Conservation (phyloP, 1,140 invertebrate genomes). For the Mactra quadrangularis region DNA sequence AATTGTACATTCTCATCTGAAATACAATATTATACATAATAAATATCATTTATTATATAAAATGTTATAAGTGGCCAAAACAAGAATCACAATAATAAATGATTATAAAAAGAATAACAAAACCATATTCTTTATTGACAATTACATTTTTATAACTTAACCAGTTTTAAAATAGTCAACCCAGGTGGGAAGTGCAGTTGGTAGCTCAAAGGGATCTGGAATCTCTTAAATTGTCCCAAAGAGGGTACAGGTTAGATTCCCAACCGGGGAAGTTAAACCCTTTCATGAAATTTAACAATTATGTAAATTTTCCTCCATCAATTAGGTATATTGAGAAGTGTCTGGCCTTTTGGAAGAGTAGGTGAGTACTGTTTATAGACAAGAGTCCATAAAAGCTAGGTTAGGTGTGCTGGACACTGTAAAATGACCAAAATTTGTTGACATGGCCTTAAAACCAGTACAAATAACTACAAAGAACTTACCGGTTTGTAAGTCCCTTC, state of each 20-base stretch:
- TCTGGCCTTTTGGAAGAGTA: too few species aligned
- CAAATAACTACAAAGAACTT: not conserved
- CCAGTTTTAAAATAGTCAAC: not conserved
- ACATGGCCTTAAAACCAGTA: not conserved
- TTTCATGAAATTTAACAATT: too few species aligned
- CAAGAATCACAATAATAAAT: not conserved
- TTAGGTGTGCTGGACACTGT: too few species aligned
- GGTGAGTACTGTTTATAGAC: too few species aligned
- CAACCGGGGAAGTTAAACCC: too few species aligned
- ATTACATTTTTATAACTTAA: not conserved
- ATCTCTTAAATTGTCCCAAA: too few species aligned
- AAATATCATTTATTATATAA: not conserved
- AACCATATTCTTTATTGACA: not conserved
- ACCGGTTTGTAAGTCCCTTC: not conserved
- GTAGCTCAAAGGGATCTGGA: not conserved
- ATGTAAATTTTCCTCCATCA: too few species aligned
- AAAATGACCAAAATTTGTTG: too few species aligned
- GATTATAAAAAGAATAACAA: not conserved
- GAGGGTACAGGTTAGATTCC: too few species aligned
- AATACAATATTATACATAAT: not conserved
- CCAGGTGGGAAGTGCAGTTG: not conserved
- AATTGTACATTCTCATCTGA: slow-evolving; percentile 25
- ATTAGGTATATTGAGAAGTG: too few species aligned
- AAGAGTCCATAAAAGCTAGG: too few species aligned
- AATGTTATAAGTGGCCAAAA: not conserved